Evolutionary conservation across 1,140 invertebrate genomes (phyloP).

Genomic region (Phymorhynchus buccinoides): DNA sequence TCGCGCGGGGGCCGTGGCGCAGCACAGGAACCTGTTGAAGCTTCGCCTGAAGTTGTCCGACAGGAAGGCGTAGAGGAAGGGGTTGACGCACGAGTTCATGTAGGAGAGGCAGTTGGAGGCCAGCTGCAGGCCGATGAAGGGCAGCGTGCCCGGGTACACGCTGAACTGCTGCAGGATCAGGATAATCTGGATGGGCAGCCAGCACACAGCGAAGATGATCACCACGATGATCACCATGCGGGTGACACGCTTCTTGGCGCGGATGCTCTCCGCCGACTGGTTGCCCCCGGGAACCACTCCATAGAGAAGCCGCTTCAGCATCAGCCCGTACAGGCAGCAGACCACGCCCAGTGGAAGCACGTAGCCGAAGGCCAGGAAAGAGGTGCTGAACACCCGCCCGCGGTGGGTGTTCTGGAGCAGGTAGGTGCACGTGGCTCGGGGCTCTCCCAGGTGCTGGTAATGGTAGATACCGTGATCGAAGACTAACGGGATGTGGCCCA

Average conservation of each 20-base stretch:
- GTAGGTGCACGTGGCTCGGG: slow-evolving; percentile 63
- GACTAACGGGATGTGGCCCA: slow-evolving; percentile 82
- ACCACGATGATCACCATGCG: slow-evolving; percentile 95
- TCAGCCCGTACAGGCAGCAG: slow-evolving; percentile 90
- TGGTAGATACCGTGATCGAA: slow-evolving; percentile 83
- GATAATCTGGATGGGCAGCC: slow-evolving; percentile 91
- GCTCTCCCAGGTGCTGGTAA: slow-evolving; percentile 76
- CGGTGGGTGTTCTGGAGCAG: background rate
- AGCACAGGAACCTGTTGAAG: slow-evolving; percentile 80
- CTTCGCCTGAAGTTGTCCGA: slow-evolving; percentile 90
- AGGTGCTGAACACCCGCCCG: slow-evolving; percentile 66
- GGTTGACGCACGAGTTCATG: slow-evolving; percentile 95
- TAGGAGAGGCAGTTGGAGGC: slow-evolving; percentile 93
- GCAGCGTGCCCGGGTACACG: slow-evolving; percentile 75
- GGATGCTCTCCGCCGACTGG: slow-evolving; percentile 81
- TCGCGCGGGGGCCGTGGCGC: slow-evolving; percentile 45
- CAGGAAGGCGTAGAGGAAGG: slow-evolving; percentile 94
- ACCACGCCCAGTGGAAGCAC: slow-evolving; percentile 79
- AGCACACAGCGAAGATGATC: slow-evolving; percentile 94
- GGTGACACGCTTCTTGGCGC: slow-evolving; percentile 92
- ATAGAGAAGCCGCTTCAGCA: slow-evolving; percentile 84
- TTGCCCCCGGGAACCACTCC: slow-evolving; percentile 82
- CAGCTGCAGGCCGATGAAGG: slow-evolving; percentile 83
- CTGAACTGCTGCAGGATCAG: slow-evolving; percentile 73
- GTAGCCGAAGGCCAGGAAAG: slow-evolving; percentile 75